Evolutionary conservation across 2,113 vertebrate species (phyloP), one percentile per base, ranked within the genome.

Genomic region (Procavia capensis): DNA sequence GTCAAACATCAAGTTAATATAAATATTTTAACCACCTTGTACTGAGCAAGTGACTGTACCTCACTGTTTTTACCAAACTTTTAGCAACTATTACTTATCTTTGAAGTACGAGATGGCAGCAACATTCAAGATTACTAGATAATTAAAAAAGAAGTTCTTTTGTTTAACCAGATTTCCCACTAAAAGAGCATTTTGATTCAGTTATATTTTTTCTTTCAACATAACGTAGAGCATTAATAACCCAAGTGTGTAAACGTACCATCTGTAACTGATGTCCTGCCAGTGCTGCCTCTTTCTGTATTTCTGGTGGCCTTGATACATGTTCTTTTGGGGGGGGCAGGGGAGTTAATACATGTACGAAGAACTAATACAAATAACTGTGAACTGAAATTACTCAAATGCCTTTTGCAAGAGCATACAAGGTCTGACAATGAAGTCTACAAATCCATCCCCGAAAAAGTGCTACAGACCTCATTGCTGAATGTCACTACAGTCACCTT

Each of bases 1-100:
- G 50, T 84, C 10, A 14, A 79, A 47, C 57, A n/a, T 66, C 27
- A 95, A 81, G 76, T 81, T 85, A 91, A 36, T 85, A 64, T 93
- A n/a, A 79, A 24, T 80, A 95, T 88, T 83, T 86, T 82, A 86
- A 88, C 91, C 16, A 88, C 41, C 80, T 68, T 90, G 41, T 88
- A 34, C 10, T 89, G 36, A 57, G 61, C 27, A 85, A 90, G 85
- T 1, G 75, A 80, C 14, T 79, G 0, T 91, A 24, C 59, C n/a
- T 47, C 31, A 29, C 11, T 76, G 39, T 64, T 88, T 68, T 50
- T 76, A 81, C 13, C 66, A 43, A 89, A 90, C 10, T n/a, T 50
- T 92, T 81, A 81, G 13, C 27, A 87, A 59, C 19, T n/a, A 82
- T 50, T 89, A 78, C 9, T 83, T 89, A 68, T 54, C 76, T 96